phyloP scores from a whole-genome alignment of 2,113 vertebrate genomes.

The Cnemophilus loriae region DNA sequence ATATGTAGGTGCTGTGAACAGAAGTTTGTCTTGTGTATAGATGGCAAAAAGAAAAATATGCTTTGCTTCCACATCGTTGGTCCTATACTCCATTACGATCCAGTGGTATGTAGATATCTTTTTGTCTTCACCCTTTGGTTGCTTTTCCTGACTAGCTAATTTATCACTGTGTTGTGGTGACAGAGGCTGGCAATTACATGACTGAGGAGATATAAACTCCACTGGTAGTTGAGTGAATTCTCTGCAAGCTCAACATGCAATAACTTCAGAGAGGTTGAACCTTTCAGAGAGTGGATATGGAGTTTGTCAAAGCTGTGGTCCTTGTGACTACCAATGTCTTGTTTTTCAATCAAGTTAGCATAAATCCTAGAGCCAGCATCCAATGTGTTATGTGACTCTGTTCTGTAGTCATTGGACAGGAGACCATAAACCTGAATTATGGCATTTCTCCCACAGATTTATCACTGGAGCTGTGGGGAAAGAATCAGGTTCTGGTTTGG shows the following conservation, averaged over 20 bases:
- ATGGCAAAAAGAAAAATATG: background rate
- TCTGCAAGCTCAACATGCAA: background rate
- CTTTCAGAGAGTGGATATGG: background rate
- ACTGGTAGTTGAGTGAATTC: background rate
- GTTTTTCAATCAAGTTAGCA: background rate
- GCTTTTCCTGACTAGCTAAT: background rate
- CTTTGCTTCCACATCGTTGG: accelerated
- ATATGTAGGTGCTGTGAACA: background rate
- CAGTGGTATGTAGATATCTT: background rate
- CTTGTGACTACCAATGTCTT: background rate
- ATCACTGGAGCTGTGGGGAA: background rate
- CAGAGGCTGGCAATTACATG: background rate
- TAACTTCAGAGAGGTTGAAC: background rate
- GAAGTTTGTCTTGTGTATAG: background rate
- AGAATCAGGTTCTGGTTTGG: background rate
- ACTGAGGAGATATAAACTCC: background rate
- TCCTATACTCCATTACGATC: background rate
- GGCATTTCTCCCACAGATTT: background rate
- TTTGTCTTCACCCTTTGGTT: background rate
- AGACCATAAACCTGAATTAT: background rate
- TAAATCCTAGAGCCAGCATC: background rate
- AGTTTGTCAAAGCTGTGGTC: background rate
- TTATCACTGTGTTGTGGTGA: background rate
- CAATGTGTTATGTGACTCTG: background rate
- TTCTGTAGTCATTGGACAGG: background rate